Conservation (phyloP, 2,797 vertebrate genomes). For the Antennarius maculatus region DNA sequence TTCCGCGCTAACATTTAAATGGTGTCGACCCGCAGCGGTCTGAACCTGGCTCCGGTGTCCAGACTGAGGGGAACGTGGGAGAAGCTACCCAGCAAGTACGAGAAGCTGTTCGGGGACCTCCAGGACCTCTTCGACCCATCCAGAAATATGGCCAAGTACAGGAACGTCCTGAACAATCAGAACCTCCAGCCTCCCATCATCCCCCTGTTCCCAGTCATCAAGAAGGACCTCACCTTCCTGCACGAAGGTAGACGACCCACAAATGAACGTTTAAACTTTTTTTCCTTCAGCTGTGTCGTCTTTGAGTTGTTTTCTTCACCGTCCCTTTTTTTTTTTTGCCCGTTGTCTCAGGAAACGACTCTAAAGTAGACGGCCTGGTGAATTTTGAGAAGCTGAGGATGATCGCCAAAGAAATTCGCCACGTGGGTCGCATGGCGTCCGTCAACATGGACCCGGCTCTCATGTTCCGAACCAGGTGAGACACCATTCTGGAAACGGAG, state of each 20-base stretch:
- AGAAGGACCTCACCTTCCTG: slow-evolving; percentile 98
- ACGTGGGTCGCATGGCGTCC: slow-evolving; percentile 97
- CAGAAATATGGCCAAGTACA: slow-evolving; percentile 99
- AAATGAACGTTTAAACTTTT: neutral
- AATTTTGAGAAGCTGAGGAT: slow-evolving; percentile 99
- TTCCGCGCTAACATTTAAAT: neutral
- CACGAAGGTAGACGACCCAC: slow-evolving; percentile 88
- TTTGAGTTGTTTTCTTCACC: neutral
- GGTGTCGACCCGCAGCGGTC: slow-evolving; percentile 80
- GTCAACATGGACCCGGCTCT: slow-evolving; percentile 99
- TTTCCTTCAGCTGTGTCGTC: neutral
- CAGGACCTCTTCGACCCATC: slow-evolving; percentile 99
- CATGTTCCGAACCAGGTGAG: slow-evolving; percentile 96
- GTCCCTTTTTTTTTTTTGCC: neutral
- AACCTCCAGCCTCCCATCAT: slow-evolving; percentile 98
- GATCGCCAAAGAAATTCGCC: slow-evolving; percentile 99
- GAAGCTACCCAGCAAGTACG: slow-evolving; percentile 98
- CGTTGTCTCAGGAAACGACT: slow-evolving; percentile 89
- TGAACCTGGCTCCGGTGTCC: slow-evolving; percentile 96
- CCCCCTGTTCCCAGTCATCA: slow-evolving; percentile 97
- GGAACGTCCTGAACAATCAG: slow-evolving; percentile 97
- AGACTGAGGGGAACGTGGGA: slow-evolving; percentile 97
- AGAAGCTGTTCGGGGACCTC: slow-evolving; percentile 97
- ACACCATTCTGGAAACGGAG: neutral
- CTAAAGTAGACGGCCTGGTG: slow-evolving; percentile 96